phyloP scores from a whole-genome alignment of 1,140 invertebrate species.

The Bombyx mandarina region DNA sequence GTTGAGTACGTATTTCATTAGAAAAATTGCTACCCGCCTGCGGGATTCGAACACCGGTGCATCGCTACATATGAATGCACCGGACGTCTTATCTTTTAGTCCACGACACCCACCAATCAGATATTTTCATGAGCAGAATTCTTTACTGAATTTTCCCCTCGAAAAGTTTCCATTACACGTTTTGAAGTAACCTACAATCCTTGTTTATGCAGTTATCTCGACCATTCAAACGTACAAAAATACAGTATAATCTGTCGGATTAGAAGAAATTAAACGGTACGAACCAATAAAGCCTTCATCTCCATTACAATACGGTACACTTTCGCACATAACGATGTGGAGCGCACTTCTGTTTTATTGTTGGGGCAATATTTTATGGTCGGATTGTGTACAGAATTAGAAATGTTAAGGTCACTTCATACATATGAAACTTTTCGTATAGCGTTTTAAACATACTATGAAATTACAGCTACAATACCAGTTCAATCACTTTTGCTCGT shows the following conservation, averaged over 20 bases:
- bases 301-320: constrained; percentile 54
- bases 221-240: constrained; percentile 9
- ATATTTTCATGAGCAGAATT: too few relatives aligned
- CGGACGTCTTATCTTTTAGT: too few relatives aligned
- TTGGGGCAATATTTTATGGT: constrained; percentile 64
- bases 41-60: too few relatives aligned
- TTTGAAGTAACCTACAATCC: neutral
- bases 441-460: too few relatives aligned
- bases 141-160: too few relatives aligned
- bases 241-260: constrained; percentile 28
- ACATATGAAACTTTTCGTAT: constrained; percentile 5
- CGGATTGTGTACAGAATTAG: constrained; percentile 68
- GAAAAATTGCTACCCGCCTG: too few relatives aligned
- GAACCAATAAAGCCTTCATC: constrained; percentile 46
- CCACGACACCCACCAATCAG: too few relatives aligned
- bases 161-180: neutral
- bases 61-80: too few relatives aligned
- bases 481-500: too few relatives aligned
- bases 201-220: neutral
- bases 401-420: constrained; percentile 39
- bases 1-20: too few relatives aligned
- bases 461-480: too few relatives aligned
- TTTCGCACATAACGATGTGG: constrained; percentile 48
- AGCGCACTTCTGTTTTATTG: constrained; percentile 66
- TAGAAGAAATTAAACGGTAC: constrained; percentile 38